phyloP scores from a whole-genome alignment of 2,113 vertebrate genomes.

The Xenopus borealis region DNA sequence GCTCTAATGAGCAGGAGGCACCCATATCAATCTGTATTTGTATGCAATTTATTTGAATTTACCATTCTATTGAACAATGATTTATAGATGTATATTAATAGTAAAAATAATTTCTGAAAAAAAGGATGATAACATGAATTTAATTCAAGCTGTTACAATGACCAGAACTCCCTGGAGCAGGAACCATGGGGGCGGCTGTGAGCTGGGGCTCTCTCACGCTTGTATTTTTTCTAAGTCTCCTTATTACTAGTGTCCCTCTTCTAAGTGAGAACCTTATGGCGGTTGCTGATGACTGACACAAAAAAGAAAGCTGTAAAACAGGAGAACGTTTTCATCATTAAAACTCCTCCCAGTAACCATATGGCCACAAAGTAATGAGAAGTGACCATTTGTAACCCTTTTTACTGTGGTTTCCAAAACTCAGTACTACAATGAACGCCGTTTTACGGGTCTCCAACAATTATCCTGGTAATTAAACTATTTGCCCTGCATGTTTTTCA shows the following conservation, averaged over 20 bases:
- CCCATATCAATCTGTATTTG: no score
- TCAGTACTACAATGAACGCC: neutral
- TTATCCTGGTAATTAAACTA: neutral
- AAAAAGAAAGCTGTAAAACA: constrained; percentile 10
- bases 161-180: neutral
- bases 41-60: no score
- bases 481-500: neutral
- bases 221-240: neutral
- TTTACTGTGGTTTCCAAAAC: neutral
- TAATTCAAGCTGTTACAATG: no score
- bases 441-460: neutral
- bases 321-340: neutral
- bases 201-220: neutral
- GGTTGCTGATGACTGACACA: neutral
- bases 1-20: no score
- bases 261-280: constrained; percentile 4
- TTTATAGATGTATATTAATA: no score
- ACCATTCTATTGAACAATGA: no score
- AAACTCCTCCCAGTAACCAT: neutral
- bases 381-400: neutral
- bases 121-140: no score
- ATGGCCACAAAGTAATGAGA: constrained; percentile 1
- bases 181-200: neutral
- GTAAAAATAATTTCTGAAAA: no score
- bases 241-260: neutral